Percentiles rank a stretch among this genome's conserved stretches.
Conservation (phyloP, 2,797 vertebrate genomes). For the Neosilurus hyrtlii region DNA sequence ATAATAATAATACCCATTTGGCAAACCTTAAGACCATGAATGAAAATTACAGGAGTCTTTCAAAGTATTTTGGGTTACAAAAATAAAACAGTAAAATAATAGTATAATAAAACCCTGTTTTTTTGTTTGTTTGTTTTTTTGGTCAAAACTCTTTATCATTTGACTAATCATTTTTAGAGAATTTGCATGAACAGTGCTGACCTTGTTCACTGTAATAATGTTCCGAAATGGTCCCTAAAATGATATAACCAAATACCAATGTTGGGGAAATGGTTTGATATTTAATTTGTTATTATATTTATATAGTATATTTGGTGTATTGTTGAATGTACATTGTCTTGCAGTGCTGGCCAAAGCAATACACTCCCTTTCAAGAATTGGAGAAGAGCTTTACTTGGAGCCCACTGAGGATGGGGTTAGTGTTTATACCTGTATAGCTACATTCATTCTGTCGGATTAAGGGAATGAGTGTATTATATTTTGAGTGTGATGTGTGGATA, state of each 20-base stretch:
- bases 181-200: neutral
- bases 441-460: neutral
- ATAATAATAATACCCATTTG: neutral
- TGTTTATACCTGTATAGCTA: neutral
- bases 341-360: constrained; percentile 78
- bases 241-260: neutral
- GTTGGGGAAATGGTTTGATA: neutral
- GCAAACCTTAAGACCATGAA: neutral
- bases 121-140: too few species aligned
- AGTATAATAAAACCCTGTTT: too few species aligned
- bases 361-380: constrained; percentile 77
- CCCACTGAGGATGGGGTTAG: constrained; percentile 73
- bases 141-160: too few species aligned
- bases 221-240: neutral
- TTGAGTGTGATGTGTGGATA: neutral
- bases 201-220: neutral
- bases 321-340: constrained; percentile 33
- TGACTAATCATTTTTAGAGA: neutral
- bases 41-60: neutral
- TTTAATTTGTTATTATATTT: neutral
- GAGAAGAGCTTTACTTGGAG: constrained; percentile 78
- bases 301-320: neutral
- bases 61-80: neutral
- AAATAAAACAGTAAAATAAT: too few species aligned
- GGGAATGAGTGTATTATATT: neutral